Evolutionary conservation across 2,113 vertebrate species (phyloP).

Genomic region (Chaenocephalus aceratus): DNA sequence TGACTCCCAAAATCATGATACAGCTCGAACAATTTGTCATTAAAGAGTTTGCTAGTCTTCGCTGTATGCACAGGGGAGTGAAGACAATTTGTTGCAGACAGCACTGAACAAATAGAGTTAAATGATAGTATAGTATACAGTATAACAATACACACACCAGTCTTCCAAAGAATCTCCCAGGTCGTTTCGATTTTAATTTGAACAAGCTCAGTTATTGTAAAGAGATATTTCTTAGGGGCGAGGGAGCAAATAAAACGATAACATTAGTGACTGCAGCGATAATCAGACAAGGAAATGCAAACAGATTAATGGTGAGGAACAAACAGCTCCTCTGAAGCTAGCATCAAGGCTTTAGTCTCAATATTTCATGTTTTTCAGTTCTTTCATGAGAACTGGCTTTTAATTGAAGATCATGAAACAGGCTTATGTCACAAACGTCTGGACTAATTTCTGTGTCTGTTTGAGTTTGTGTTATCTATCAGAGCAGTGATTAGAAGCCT

Average conservation of each 20-base stretch:
- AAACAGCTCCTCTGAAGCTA: conserved; percentile 1
- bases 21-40: not conserved
- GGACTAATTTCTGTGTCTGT: not conserved
- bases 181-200: not conserved
- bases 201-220: not conserved
- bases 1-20: not conserved
- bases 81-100: not conserved
- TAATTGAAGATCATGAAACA: not conserved
- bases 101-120: not conserved
- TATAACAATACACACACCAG: too few relatives aligned
- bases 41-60: not conserved
- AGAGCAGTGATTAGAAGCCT: conserved; percentile 26
- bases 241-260: conserved; percentile 6
- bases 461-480: not conserved
- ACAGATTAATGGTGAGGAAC: not conserved
- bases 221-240: not conserved
- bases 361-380: not conserved
- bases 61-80: not conserved
- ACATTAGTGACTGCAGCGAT: not conserved
- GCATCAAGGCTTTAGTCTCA: not conserved
- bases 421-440: not conserved
- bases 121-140: too few relatives aligned
- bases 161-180: not conserved
- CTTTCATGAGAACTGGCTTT: not conserved
- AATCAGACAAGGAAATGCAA: conserved; percentile 37